A percentile compares a stretch with the other conserved stretches of the same genome.
Conservation (phyloP, 2,797 vertebrate species). For the Labeo calbasu region DNA sequence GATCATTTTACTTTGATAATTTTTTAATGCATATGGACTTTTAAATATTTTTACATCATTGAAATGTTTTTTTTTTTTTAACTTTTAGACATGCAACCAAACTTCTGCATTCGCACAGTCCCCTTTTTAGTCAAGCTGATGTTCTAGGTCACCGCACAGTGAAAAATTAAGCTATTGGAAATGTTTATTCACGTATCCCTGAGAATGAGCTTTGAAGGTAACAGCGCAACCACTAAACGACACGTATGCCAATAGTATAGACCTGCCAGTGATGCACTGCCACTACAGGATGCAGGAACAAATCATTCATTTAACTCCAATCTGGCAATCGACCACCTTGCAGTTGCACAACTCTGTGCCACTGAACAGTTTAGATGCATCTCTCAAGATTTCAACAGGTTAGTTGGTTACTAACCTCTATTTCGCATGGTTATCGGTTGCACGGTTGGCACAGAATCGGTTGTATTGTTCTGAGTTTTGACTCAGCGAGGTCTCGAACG, state of each 20-base stretch:
- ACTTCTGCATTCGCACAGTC: background rate
- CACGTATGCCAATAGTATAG: constrained; percentile 71
- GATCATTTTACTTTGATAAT: background rate
- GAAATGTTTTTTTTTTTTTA: background rate
- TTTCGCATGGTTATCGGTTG: background rate
- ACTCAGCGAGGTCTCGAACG: background rate
- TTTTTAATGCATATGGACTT: background rate
- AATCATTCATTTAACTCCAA: constrained; percentile 48
- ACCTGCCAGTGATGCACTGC: constrained; percentile 68
- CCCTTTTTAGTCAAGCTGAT: constrained; percentile 50
- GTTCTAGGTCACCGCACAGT: constrained; percentile 59
- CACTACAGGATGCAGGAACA: constrained; percentile 44
- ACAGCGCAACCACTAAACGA: constrained; percentile 66
- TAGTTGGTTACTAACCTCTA: constrained; percentile 12
- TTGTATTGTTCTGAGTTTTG: constrained; percentile 16
- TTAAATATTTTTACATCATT: background rate
- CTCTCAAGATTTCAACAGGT: constrained; percentile 45
- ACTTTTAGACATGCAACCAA: constrained; percentile 1
- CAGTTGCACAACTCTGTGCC: constrained; percentile 47
- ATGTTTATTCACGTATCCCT: constrained; percentile 56
- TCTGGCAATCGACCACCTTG: constrained; percentile 52
- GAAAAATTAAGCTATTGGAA: constrained; percentile 60
- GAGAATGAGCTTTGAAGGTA: constrained; percentile 70
- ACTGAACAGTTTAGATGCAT: constrained; percentile 44
- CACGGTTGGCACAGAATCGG: background rate